These are phyloP conservation scores for Anas acuta DNA, from an alignment of 2,797 vertebrate species.

Conservation along the genomic window DNA sequence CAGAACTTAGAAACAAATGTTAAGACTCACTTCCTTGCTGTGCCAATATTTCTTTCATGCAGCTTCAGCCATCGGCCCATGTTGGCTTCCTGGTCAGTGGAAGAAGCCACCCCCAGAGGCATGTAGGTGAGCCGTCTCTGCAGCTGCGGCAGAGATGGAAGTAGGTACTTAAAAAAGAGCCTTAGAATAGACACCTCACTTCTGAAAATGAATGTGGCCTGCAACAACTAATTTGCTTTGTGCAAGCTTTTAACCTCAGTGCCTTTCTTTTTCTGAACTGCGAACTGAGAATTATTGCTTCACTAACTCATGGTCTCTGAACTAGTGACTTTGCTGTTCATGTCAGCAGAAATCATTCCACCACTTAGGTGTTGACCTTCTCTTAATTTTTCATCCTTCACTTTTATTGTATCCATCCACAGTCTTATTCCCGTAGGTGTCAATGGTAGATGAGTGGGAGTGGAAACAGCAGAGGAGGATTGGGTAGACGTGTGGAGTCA, in stretches of 20 bases:
- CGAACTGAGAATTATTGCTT: not conserved
- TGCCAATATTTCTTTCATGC: not conserved
- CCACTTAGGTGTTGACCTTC: not conserved
- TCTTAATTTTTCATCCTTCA: not conserved
- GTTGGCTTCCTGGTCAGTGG: not conserved
- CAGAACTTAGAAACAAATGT: not conserved
- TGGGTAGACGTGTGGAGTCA: not conserved
- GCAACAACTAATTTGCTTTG: not conserved
- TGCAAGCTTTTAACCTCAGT: not conserved
- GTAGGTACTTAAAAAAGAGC: not conserved
- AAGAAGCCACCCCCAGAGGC: not conserved
- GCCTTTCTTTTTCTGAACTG: not conserved
- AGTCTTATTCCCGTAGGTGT: not conserved
- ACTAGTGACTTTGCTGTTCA: not conserved
- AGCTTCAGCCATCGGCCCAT: not conserved
- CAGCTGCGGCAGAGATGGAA: not conserved
- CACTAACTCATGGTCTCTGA: not conserved
- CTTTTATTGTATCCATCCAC: not conserved
- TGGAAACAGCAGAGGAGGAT: not conserved
- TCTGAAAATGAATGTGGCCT: not conserved
- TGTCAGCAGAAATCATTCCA: not conserved
- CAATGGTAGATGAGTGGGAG: not conserved
- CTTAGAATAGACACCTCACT: not conserved
- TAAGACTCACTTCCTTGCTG: not conserved
- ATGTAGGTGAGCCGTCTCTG: accelerated